phyloP scores from a whole-genome alignment of 2,797 vertebrate genomes.

The Poecilia picta region DNA sequence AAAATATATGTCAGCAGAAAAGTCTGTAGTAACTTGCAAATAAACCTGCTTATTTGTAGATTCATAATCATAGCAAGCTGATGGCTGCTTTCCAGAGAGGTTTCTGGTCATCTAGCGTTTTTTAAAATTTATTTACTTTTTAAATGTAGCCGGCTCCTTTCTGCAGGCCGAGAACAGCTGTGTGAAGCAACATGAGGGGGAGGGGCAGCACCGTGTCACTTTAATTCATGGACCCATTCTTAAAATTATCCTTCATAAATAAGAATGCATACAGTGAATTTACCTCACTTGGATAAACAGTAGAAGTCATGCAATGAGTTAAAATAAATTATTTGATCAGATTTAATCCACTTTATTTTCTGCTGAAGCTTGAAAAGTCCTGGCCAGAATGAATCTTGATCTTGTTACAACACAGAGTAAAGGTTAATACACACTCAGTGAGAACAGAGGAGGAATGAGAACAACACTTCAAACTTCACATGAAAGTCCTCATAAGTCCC shows the following conservation, averaged over 20 bases:
- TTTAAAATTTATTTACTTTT: neutral
- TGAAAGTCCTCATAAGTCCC: neutral
- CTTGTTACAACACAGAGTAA: neutral
- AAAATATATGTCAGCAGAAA: neutral
- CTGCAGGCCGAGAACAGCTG: neutral
- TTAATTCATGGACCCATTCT: neutral
- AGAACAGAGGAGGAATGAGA: neutral
- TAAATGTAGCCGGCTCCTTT: neutral
- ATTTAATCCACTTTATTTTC: neutral
- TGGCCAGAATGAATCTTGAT: neutral
- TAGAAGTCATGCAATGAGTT: neutral
- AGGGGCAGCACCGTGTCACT: neutral
- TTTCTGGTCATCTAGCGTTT: neutral
- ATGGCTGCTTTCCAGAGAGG: neutral
- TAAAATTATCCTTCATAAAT: neutral
- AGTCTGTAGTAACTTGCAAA: neutral
- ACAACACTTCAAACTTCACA: neutral
- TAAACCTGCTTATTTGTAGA: neutral
- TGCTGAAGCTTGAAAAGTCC: neutral
- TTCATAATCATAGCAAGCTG: neutral
- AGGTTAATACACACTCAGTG: neutral
- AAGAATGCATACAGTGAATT: neutral
- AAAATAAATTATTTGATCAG: neutral
- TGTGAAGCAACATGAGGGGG: neutral
- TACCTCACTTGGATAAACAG: neutral